Percentiles rank a stretch among this genome's conserved stretches.
Conservation (phyloP, 2,113 vertebrate genomes). For the Ranitomeya variabilis region DNA sequence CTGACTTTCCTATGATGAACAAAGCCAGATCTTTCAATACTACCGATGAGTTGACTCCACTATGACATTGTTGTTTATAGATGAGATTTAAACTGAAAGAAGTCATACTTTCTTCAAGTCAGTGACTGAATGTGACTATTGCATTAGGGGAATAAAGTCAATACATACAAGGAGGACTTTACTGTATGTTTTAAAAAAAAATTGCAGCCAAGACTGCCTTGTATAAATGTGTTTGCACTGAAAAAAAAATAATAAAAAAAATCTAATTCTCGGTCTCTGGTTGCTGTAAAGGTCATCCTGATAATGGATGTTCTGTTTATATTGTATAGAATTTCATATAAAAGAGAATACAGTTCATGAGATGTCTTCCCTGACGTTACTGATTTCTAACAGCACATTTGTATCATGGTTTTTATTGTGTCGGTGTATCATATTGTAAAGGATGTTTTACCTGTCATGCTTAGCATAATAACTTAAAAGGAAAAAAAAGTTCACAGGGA, state of each 20-base stretch:
- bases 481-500: constrained; percentile 84
- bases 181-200: constrained; percentile 83
- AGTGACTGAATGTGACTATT: constrained; percentile 82
- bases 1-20: constrained; percentile 57
- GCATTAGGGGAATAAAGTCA: constrained; percentile 79
- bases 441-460: constrained; percentile 96
- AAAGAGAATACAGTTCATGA: constrained; percentile 93
- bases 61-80: constrained; percentile 66
- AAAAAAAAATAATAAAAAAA: constrained; percentile 72
- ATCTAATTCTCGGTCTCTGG: constrained; percentile 80
- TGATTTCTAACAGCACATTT: constrained; percentile 94
- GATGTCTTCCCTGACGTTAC: constrained; percentile 97
- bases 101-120: constrained; percentile 78
- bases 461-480: constrained; percentile 93
- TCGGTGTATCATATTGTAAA: constrained; percentile 97
- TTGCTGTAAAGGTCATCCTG: constrained; percentile 90
- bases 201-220: constrained; percentile 90
- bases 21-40: constrained; percentile 65
- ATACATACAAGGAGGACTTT: constrained; percentile 83
- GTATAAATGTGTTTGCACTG: constrained; percentile 94
- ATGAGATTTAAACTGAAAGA: constrained; percentile 72
- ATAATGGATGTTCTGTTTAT: constrained; percentile 89
- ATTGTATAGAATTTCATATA: constrained; percentile 95
- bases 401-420: constrained; percentile 96
- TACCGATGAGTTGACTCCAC: constrained; percentile 48